phyloP scores from a whole-genome alignment of 2,113 vertebrate species.

The Chloropsis cyanopogon region DNA sequence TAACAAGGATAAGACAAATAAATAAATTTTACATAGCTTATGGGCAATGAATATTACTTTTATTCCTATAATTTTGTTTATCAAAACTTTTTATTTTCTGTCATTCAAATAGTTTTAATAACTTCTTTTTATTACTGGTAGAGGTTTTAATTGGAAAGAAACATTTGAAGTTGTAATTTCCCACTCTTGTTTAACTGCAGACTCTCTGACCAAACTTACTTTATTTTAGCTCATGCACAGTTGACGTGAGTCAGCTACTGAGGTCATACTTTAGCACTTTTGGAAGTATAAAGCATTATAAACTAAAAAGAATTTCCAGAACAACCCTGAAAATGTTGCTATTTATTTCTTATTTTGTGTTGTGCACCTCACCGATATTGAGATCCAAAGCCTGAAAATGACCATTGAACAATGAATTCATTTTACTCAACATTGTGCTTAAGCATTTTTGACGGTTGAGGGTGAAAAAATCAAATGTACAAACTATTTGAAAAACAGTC shows the following conservation, averaged over 20 bases:
- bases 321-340: not conserved
- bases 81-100: not conserved
- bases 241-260: not conserved
- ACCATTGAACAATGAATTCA: not conserved
- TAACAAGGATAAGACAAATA: not conserved
- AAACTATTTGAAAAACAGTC: not conserved
- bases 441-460: not conserved
- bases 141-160: not conserved
- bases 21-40: not conserved
- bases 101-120: not conserved
- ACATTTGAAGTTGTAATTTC: not conserved
- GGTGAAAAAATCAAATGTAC: not conserved
- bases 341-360: not conserved
- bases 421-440: not conserved
- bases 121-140: not conserved
- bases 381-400: not conserved
- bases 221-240: not conserved
- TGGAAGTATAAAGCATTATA: not conserved
- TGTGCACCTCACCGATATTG: not conserved
- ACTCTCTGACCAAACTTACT: not conserved
- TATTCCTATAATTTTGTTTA: not conserved
- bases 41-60: not conserved
- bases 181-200: not conserved
- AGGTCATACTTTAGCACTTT: not conserved
- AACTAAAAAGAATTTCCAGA: not conserved